A percentile compares a stretch with the other conserved stretches of the same genome.
Evolutionary conservation across 1,140 invertebrate species (phyloP).

Genomic region (Phortica variegata): DNA sequence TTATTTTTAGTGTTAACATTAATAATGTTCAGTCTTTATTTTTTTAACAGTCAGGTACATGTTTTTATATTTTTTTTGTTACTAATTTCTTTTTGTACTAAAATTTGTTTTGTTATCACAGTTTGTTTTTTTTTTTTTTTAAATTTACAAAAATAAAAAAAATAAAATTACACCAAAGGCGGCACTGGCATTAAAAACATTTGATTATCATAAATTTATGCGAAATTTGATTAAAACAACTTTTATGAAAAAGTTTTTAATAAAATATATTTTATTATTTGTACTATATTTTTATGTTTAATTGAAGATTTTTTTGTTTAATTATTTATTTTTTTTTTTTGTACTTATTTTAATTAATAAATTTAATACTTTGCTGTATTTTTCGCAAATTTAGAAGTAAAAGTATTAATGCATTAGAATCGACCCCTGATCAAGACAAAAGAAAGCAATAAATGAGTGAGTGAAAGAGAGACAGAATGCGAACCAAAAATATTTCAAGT

Average conservation of each 20-base stretch:
- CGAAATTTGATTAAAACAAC: constrained; percentile 50
- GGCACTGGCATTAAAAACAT: constrained; percentile 45
- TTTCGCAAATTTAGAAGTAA: too few species aligned
- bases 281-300: constrained; percentile 9
- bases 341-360: too few species aligned
- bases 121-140: constrained; percentile 17
- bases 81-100: constrained; percentile 12
- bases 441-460: too few species aligned
- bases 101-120: too few species aligned
- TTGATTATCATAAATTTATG: too few species aligned
- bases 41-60: constrained; percentile 28
- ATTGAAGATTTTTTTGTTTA: constrained; percentile 8
- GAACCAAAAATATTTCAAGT: too few species aligned
- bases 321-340: background rate
- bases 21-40: constrained; percentile 49
- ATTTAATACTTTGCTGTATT: too few species aligned
- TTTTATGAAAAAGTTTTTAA: constrained; percentile 50
- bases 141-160: constrained; percentile 32
- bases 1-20: constrained; percentile 27
- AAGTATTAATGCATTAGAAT: too few species aligned
- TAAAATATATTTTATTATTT: constrained; percentile 36
- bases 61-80: constrained; percentile 22
- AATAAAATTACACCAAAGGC: constrained; percentile 44
- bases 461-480: too few species aligned
- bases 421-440: too few species aligned